A percentile compares a stretch with the other conserved stretches of the same genome.
Evolutionary conservation across 2,888 invertebrate species (phyloP).

Genomic region (Tryphoninae sp.): DNA sequence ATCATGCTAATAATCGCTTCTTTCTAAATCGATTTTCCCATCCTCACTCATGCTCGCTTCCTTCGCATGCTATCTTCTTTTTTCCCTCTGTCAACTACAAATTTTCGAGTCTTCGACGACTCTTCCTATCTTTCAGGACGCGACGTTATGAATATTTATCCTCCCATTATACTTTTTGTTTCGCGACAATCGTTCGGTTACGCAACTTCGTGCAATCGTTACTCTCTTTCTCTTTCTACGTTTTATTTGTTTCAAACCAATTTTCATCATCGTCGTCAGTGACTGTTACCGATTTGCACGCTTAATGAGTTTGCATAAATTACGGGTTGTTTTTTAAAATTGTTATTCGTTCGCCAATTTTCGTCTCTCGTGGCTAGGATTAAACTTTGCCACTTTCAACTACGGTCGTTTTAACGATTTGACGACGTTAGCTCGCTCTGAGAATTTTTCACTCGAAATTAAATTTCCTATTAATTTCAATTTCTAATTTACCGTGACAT

Average conservation of each 20-base stretch:
- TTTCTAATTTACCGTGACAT: no score
- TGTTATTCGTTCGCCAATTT: no score
- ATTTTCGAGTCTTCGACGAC: neutral
- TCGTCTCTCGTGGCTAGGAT: no score
- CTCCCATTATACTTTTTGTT: neutral
- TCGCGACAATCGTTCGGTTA: constrained; percentile 3
- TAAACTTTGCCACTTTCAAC: no score
- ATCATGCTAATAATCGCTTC: constrained; percentile 1
- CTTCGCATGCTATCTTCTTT: neutral
- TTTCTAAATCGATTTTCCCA: constrained; percentile 27
- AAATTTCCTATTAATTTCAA: no score
- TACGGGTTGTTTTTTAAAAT: neutral
- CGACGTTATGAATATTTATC: constrained; percentile 22
- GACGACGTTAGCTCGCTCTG: no score
- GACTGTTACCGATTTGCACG: no score
- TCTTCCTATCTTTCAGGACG: neutral
- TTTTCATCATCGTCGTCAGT: no score
- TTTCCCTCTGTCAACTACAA: neutral
- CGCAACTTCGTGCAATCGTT: constrained; percentile 7
- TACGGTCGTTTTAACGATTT: no score
- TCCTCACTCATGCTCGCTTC: neutral
- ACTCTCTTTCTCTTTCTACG: neutral
- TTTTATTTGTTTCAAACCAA: no score
- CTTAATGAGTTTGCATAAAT: neutral
- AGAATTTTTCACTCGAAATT: no score